These are phyloP conservation scores for Himalopsyche kuldschensis DNA, from an alignment of 2,888 invertebrate genomes.

Conservation along the genomic window DNA sequence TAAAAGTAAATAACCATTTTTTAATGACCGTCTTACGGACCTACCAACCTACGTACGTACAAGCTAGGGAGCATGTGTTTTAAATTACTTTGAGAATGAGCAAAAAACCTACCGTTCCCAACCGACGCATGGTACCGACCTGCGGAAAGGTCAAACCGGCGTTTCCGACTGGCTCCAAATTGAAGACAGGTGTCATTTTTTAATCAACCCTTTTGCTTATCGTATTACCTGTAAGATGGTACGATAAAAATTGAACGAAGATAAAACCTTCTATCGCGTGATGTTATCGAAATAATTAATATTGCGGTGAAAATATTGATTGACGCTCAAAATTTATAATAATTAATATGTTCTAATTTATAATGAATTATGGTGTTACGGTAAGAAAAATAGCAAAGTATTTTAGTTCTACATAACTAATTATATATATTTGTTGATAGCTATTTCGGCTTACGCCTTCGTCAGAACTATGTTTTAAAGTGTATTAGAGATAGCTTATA, in stretches of 20 bases:
- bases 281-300: not conserved
- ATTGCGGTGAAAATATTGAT: not conserved
- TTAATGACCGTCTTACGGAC: slow-evolving; percentile 26
- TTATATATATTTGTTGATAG: too few species aligned
- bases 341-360: too few species aligned
- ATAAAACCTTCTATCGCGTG: not conserved
- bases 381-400: too few species aligned
- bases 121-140: not conserved
- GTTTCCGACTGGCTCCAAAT: slow-evolving; percentile 10
- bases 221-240: not conserved
- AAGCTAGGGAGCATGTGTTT: not conserved
- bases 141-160: slow-evolving; percentile 26
- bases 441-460: too few species aligned
- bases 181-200: slow-evolving; percentile 22
- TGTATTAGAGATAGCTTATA: too few species aligned
- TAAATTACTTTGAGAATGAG: not conserved
- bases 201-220: not conserved
- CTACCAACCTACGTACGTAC: not conserved
- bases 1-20: slow-evolving; percentile 32
- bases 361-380: too few species aligned
- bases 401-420: too few species aligned
- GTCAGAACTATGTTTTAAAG: too few species aligned
- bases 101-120: not conserved
- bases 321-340: too few species aligned
- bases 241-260: not conserved